Percentiles rank a stretch among this genome's conserved stretches.
Conservation (phyloP, 2,888 invertebrate species). For the Entomobrya multifasciata region DNA sequence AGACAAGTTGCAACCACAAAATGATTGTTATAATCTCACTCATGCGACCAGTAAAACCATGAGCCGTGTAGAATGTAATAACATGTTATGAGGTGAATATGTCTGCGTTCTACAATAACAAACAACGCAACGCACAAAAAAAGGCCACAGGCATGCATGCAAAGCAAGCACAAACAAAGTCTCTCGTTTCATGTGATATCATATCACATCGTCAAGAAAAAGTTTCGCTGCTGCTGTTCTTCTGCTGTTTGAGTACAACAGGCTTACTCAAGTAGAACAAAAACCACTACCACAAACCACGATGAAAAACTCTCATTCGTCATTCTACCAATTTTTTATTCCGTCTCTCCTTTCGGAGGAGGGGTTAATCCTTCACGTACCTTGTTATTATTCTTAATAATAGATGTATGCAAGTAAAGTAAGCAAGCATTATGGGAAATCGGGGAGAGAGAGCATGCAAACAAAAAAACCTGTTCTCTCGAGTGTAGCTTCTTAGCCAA, state of each 20-base stretch:
- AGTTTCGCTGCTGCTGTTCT: too few relatives aligned
- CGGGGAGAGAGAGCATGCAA: conserved; percentile 47
- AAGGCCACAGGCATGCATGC: not conserved
- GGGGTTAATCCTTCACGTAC: conserved; percentile 68
- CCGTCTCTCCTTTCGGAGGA: conserved; percentile 63
- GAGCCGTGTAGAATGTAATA: conserved; percentile 6
- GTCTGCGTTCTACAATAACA: conserved; percentile 8
- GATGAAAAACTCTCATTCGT: conserved; percentile 70
- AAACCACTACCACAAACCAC: conserved; percentile 68
- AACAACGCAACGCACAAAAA: conserved; percentile 17
- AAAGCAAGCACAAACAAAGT: not conserved
- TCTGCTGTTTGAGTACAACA: too few relatives aligned
- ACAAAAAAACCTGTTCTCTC: conserved; percentile 58
- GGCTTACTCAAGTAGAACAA: conserved; percentile 65
- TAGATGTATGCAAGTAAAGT: conserved; percentile 49
- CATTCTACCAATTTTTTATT: conserved; percentile 66
- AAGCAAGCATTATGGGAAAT: conserved; percentile 59
- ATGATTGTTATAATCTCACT: conserved; percentile 11
- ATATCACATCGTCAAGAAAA: conserved; percentile 27
- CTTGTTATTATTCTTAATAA: conserved; percentile 68
- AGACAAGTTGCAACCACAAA: conserved; percentile 56
- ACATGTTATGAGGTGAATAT: conserved; percentile 1
- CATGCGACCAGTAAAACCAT: not conserved
- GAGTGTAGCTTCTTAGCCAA: conserved; percentile 50
- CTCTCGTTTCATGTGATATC: conserved; percentile 3